phyloP scores from a whole-genome alignment of 2,888 invertebrate species.

The Camptogramma bilineatum region DNA sequence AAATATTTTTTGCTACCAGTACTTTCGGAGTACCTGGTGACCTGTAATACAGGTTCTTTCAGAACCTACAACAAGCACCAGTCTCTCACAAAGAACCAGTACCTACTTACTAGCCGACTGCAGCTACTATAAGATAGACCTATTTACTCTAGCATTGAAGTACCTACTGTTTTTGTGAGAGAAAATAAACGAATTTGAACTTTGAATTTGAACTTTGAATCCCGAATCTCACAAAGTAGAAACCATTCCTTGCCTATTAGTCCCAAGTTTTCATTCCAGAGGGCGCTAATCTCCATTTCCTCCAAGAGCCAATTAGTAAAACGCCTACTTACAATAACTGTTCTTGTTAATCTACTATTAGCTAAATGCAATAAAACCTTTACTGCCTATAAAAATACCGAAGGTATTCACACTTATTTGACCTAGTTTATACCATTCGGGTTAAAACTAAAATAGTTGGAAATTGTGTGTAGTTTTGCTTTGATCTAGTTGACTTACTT shows the following conservation, averaged over 20 bases:
- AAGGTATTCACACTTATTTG: conserved; percentile 40
- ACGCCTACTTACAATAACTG: conserved; percentile 43
- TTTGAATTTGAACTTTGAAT: too few relatives aligned
- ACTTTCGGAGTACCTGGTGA: too few relatives aligned
- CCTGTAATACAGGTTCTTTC: too few relatives aligned
- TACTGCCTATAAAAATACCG: conserved; percentile 43
- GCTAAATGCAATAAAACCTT: conserved; percentile 42
- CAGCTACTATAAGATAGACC: too few relatives aligned
- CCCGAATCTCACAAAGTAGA: neutral
- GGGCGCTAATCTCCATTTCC: conserved; percentile 33
- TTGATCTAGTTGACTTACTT: neutral
- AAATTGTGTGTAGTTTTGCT: conserved; percentile 2
- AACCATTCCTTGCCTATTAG: neutral
- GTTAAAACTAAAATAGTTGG: conserved; percentile 25
- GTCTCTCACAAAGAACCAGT: too few relatives aligned
- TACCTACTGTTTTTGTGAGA: too few relatives aligned
- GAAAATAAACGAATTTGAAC: too few relatives aligned
- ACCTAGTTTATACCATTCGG: conserved; percentile 33
- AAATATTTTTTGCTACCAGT: too few relatives aligned
- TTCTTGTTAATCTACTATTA: conserved; percentile 44
- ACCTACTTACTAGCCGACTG: too few relatives aligned
- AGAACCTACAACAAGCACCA: too few relatives aligned
- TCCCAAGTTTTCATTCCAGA: conserved; percentile 26
- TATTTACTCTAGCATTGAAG: too few relatives aligned
- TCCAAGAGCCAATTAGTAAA: conserved; percentile 44